phyloP scores from a whole-genome alignment of 2,888 invertebrate genomes.

The Camponotus fellah region DNA sequence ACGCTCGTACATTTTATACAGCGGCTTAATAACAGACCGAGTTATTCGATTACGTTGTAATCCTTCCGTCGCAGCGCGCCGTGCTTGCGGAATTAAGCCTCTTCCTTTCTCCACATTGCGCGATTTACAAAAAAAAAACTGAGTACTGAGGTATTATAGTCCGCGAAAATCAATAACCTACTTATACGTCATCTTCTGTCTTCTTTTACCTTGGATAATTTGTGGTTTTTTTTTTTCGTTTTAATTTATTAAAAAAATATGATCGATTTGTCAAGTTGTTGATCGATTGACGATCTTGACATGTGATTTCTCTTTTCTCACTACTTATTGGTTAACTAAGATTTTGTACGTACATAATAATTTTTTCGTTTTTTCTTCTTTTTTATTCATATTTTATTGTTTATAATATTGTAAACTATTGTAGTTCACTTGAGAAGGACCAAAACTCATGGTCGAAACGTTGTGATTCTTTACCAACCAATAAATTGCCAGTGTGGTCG shows the following conservation, averaged over 20 bases:
- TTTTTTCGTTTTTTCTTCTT: too few relatives aligned
- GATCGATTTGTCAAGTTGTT: too few relatives aligned
- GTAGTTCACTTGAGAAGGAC: too few relatives aligned
- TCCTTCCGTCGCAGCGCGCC: constrained; percentile 48
- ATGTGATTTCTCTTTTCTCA: too few relatives aligned
- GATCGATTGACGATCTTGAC: too few relatives aligned
- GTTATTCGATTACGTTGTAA: constrained; percentile 56
- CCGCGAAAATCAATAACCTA: constrained; percentile 54
- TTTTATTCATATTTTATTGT: too few relatives aligned
- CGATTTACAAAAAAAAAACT: constrained; percentile 48
- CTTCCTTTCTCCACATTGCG: constrained; percentile 28
- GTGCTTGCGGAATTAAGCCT: constrained; percentile 52
- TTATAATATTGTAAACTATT: too few relatives aligned
- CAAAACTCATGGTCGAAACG: too few relatives aligned
- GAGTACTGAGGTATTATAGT: constrained; percentile 39
- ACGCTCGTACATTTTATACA: constrained; percentile 40
- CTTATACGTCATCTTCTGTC: constrained; percentile 43
- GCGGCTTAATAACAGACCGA: constrained; percentile 51
- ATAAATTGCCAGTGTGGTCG: too few relatives aligned
- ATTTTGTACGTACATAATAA: too few relatives aligned
- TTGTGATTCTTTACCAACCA: too few relatives aligned
- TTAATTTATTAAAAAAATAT: neutral
- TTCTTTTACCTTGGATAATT: constrained; percentile 1
- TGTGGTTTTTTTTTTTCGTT: neutral
- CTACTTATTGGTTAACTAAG: too few relatives aligned